Base-by-base conservation (phyloP, 2,113 vertebrate genomes). In the Progne subis region DNA sequence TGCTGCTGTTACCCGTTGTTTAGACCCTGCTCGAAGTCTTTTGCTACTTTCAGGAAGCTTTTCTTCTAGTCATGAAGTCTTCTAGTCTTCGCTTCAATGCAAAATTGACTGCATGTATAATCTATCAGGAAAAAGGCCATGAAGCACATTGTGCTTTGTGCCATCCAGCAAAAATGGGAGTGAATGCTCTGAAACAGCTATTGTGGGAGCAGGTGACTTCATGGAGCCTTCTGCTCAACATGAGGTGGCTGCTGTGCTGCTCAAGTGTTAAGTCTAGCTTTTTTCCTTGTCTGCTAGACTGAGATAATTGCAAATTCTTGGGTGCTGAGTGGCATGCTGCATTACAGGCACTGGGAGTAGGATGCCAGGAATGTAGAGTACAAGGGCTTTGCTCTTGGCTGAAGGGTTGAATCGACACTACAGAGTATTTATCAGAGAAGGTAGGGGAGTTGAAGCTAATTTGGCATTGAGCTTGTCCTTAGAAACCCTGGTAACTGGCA, bases 261-360 rank as follows among this genome's bases (percentile, higher is more conserved):
- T 90, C 37, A 72, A 81, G 90, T 93, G 43, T 76, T 86, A 90
- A 86, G 88, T 93, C 82, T 88, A 70, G 92, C 50, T 59, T 59
- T 90, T 86, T 88, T 86, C 39, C 56, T 88, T 81, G 80, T 53
- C 86, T 92, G 76, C 91, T 92, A 94, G 95, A 92, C 94, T 97
- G 94, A 93, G 92, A 93, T 92, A 92, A 95, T 81, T 95, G 86
- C 60, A 32, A 88, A 95, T 96, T 97, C 96, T 94, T 95, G 92
- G 96, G 92, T 95, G 94, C 92, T 90, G 96, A 96, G 95, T 92
- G 94, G 95, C 44, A 16, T 71, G 61, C 2, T n/a, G 80, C 5
- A 41, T 93, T 85, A 91, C 85, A 81, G 83, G 86, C 83, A 6
- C 60, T 39, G 68, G 11, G 88, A 92, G 94, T 91, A 53, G 95